Conservation (phyloP, 2,888 invertebrate species). For the Callosobruchus maculatus region DNA sequence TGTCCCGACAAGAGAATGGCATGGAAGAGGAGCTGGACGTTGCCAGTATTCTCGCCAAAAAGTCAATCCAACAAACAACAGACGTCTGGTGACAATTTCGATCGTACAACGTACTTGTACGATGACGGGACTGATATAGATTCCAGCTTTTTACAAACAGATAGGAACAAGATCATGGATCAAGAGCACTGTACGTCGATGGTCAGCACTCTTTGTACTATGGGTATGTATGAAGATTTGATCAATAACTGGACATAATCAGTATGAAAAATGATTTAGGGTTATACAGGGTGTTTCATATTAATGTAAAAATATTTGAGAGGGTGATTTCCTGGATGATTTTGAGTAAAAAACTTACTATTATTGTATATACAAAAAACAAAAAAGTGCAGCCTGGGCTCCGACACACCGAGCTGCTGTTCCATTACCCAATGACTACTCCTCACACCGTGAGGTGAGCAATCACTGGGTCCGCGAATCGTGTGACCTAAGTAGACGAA, state of each 20-base stretch:
- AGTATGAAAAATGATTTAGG: too few relatives aligned
- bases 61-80: slow-evolving; percentile 7
- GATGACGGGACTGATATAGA: slow-evolving; percentile 29
- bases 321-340: too few relatives aligned
- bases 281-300: not conserved
- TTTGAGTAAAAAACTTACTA: too few relatives aligned
- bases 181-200: not conserved
- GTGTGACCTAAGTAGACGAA: too few relatives aligned
- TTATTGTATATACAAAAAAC: too few relatives aligned
- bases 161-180: not conserved
- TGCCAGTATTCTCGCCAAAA: slow-evolving; percentile 21
- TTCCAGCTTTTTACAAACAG: slow-evolving; percentile 10
- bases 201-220: not conserved
- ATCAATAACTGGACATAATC: too few relatives aligned
- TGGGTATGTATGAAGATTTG: not conserved
- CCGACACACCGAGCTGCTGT: too few relatives aligned
- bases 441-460: too few relatives aligned
- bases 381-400: too few relatives aligned
- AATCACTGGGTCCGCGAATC: too few relatives aligned
- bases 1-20: slow-evolving; percentile 24
- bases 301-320: too few relatives aligned
- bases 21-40: slow-evolving; percentile 25
- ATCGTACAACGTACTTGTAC: slow-evolving; percentile 27
- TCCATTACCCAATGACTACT: too few relatives aligned
- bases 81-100: slow-evolving; percentile 13